These are phyloP conservation scores for Daboia siamensis DNA, from an alignment of 2,113 vertebrate genomes.

Conservation along the genomic window DNA sequence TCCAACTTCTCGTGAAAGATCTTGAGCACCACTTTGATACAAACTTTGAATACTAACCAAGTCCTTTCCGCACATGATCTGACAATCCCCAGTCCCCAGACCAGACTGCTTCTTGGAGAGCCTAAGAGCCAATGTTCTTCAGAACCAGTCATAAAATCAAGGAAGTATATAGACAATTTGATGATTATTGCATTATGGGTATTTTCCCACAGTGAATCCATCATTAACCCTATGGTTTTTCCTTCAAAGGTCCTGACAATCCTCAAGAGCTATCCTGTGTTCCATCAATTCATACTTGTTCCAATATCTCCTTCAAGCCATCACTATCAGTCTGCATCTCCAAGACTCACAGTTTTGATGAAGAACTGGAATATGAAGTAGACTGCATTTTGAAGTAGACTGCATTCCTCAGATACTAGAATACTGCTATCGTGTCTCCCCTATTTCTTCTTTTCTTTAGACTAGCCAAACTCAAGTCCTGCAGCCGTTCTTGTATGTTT, in stretches of 20 bases:
- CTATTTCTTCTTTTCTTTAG: no score
- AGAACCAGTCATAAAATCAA: background rate
- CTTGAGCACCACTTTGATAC: background rate
- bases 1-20: no score
- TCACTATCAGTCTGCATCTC: background rate
- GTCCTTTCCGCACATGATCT: background rate
- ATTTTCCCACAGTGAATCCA: background rate
- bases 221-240: background rate
- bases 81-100: background rate
- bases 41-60: background rate
- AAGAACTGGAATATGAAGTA: background rate
- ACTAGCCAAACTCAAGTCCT: no score
- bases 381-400: background rate
- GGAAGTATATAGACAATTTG: background rate
- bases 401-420: no score
- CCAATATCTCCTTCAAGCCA: background rate
- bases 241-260: background rate
- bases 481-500: no score
- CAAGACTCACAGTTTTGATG: background rate
- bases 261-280: background rate
- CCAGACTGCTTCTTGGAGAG: background rate
- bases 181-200: background rate
- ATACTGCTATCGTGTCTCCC: no score
- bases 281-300: background rate
- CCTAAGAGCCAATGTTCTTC: background rate